Conservation (phyloP, 2,888 invertebrate genomes). For the Anodontia alba region DNA sequence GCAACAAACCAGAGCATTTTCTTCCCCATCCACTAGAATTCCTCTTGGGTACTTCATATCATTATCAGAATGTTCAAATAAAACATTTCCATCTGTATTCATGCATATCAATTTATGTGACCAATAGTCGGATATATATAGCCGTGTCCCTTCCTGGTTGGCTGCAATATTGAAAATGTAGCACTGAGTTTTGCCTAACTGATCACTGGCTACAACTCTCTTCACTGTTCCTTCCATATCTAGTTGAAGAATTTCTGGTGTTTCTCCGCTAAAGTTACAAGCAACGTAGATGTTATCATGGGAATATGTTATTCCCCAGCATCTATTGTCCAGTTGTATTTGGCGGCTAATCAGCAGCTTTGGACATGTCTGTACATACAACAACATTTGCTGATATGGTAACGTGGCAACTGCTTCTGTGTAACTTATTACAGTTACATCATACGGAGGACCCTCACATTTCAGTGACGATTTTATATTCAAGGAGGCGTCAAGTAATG, state of each 20-base stretch:
- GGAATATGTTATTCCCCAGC: not conserved
- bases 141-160: not conserved
- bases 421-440: not conserved
- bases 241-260: not conserved
- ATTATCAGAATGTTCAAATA: not conserved
- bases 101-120: not conserved
- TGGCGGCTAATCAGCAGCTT: not conserved
- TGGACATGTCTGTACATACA: not conserved
- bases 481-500: not conserved
- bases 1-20: not conserved
- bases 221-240: not conserved
- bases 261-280: constrained; percentile 6
- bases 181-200: not conserved
- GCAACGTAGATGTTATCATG: not conserved
- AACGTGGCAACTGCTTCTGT: not conserved
- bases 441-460: not conserved
- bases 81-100: not conserved
- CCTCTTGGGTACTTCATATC: not conserved
- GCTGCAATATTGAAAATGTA: constrained; percentile 2
- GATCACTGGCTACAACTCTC: not conserved
- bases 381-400: not conserved
- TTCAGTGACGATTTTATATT: not conserved
- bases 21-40: not conserved
- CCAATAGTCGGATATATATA: not conserved
- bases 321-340: not conserved